These are phyloP conservation scores for Lacanobia oleracea DNA, from an alignment of 2,888 invertebrate species.

Conservation along the genomic window DNA sequence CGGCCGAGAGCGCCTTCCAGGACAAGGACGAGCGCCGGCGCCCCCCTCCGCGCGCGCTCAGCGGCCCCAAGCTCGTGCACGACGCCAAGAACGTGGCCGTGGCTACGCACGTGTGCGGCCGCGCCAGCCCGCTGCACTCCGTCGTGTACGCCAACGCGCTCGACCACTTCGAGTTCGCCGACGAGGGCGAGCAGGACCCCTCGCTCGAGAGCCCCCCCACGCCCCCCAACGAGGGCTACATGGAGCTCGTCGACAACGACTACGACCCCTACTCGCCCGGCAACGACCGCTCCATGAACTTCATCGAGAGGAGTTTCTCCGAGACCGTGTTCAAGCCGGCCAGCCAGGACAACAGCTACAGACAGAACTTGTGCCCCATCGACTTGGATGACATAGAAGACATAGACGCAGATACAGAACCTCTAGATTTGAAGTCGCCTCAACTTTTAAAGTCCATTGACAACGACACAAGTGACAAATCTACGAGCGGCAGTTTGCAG, in stretches of 20 bases:
- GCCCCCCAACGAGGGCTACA: slow-evolving; percentile 83
- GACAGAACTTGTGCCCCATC: slow-evolving; percentile 59
- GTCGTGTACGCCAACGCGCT: slow-evolving; percentile 90
- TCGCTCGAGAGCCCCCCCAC: slow-evolving; percentile 90
- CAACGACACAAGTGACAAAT: slow-evolving; percentile 70
- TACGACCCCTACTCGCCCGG: slow-evolving; percentile 81
- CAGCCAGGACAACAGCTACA: slow-evolving; percentile 65
- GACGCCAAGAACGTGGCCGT: slow-evolving; percentile 84
- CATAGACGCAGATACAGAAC: slow-evolving; percentile 61
- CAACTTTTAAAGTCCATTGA: slow-evolving; percentile 69
- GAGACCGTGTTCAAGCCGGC: slow-evolving; percentile 82
- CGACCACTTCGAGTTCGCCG: slow-evolving; percentile 96
- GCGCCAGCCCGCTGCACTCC: slow-evolving; percentile 76
- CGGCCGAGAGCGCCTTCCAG: slow-evolving; percentile 92
- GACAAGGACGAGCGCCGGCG: slow-evolving; percentile 81
- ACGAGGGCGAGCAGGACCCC: slow-evolving; percentile 95
- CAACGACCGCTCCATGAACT: slow-evolving; percentile 89
- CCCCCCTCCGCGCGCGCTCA: slow-evolving; percentile 79
- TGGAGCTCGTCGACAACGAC: slow-evolving; percentile 87
- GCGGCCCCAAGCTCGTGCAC: slow-evolving; percentile 82
- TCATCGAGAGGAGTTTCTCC: slow-evolving; percentile 88
- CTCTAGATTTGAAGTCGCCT: slow-evolving; percentile 67
- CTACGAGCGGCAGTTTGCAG: slow-evolving; percentile 57
- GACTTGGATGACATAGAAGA: slow-evolving; percentile 54
- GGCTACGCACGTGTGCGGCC: slow-evolving; percentile 85